Conservation (phyloP, 2,113 vertebrate species). For the Osmerus eperlanus region DNA sequence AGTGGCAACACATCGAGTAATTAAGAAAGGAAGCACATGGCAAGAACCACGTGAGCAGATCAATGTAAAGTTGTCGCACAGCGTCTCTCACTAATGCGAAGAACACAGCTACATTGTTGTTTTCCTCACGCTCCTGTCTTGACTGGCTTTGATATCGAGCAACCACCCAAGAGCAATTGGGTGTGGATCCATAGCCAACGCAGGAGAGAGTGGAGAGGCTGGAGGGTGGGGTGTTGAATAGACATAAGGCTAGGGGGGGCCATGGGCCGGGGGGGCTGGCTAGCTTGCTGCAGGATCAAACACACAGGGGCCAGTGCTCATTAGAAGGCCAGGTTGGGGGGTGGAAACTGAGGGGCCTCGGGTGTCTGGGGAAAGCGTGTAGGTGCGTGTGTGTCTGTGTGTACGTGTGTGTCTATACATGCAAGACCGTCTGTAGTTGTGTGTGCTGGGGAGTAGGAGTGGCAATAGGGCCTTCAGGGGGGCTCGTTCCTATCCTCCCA, state of each 20-base stretch:
- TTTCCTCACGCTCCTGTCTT: constrained; percentile 18
- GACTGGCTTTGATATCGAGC: constrained; percentile 58
- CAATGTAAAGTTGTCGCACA: constrained; percentile 19
- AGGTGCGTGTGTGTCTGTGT: constrained; percentile 21
- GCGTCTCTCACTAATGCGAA: constrained; percentile 25
- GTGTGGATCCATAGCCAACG: constrained; percentile 58
- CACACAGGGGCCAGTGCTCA: constrained; percentile 56
- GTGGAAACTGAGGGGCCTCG: constrained; percentile 28
- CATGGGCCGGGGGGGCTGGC: constrained; percentile 30
- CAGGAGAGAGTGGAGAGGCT: constrained; percentile 42
- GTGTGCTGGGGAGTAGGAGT: not conserved
- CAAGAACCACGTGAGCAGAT: constrained; percentile 13
- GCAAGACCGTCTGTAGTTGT: constrained; percentile 20
- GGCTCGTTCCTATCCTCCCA: not conserved
- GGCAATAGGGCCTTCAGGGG: not conserved
- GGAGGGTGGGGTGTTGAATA: constrained; percentile 62
- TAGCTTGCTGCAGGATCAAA: constrained; percentile 67
- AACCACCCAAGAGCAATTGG: constrained; percentile 46
- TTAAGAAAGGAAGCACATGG: constrained; percentile 27
- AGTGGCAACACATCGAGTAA: constrained; percentile 22
- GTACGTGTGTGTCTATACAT: constrained; percentile 31
- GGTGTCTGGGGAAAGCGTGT: constrained; percentile 47
- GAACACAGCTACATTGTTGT: constrained; percentile 22
- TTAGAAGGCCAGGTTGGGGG: constrained; percentile 61
- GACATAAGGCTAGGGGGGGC: constrained; percentile 54